Evolutionary conservation across 2,113 vertebrate species (phyloP).

Genomic region (Morone chrysops): DNA sequence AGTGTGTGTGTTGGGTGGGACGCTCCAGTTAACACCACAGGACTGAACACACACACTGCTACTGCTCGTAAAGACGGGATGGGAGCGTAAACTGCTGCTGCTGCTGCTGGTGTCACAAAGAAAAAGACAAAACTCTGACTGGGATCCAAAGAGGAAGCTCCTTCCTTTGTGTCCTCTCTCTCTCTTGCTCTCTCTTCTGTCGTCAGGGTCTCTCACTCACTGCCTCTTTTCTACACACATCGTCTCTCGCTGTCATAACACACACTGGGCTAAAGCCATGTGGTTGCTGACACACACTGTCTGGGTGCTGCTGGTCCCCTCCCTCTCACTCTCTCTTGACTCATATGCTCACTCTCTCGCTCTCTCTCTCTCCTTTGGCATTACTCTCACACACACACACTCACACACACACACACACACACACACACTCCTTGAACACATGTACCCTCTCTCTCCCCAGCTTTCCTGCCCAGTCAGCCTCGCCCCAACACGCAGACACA

Average conservation of each 20-base stretch:
- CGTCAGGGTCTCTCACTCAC: constrained; percentile 40
- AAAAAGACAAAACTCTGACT: constrained; percentile 12
- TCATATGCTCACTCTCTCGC: constrained; percentile 7
- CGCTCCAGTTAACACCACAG: constrained; percentile 40
- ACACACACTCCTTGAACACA: constrained; percentile 8
- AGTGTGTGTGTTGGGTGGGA: constrained; percentile 12
- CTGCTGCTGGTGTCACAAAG: constrained; percentile 28
- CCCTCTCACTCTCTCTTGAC: constrained; percentile 46
- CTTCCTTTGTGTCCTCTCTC: constrained; percentile 19
- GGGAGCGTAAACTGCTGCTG: constrained; percentile 13
- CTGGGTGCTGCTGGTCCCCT: constrained; percentile 53
- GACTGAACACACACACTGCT: constrained; percentile 21
- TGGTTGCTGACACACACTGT: constrained; percentile 74
- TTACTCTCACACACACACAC: neutral
- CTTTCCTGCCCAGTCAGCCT: constrained; percentile 55
- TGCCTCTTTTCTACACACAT: constrained; percentile 6
- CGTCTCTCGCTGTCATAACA: constrained; percentile 54
- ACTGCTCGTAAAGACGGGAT: constrained; percentile 26
- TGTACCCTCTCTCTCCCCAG: constrained; percentile 15
- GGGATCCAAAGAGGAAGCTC: constrained; percentile 46
- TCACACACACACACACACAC: constrained; percentile 27
- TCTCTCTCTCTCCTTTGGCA: constrained; percentile 19
- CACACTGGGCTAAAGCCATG: constrained; percentile 68
- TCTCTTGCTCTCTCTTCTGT: constrained; percentile 6
- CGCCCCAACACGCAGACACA: constrained; percentile 71